Base-by-base conservation (phyloP, 2,797 vertebrate genomes). In the Typhlichthys subterraneus region DNA sequence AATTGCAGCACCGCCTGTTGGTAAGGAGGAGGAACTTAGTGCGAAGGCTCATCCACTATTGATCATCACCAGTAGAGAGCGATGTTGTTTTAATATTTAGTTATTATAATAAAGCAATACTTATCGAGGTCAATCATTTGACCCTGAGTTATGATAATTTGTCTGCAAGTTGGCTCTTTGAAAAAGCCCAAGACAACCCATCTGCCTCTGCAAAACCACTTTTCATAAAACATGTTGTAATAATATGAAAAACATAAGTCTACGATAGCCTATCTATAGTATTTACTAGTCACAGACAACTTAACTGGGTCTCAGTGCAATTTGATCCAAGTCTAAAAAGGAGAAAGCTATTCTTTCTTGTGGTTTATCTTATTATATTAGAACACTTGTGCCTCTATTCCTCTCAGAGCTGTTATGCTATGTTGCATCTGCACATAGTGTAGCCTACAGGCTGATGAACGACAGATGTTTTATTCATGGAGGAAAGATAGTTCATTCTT, bases 381-480 rank as follows among this genome's bases (percentile, higher is more conserved):
- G 68, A 61, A 73, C 70, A 59, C 59, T 66, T 61, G 51, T 70
- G 65, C 61, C 61, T 63, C 63, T 12, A 55, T 71, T 47, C 60
- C 57, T 68, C n/a, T 72, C 69, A 50, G 73, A 84, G 66, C 77
- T 78, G 73, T 72, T 75, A 65, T 78, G 79, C 80, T 83, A 59
- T 42, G 73, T 76, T 87, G 87, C 88, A 89, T 87, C 67, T 14
- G 69, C 80, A 85, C 83, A 85, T 77, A 81, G 83, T 86, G 77
- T 84, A 15, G 50, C 17, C 15, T 51, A 73, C 84, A 12, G 61
- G 58, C 74, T 84, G 87, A 88, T 90, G 85, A 91, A 87, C 84
- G 87, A 86, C 88, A 88, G 85, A 92, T 90, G 87, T 90, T 90
- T 88, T 90, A 87, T 89, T 88, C 84, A 87, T 83, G 75, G 77